These are phyloP conservation scores for Turdus rufiventris DNA, from an alignment of 2,113 vertebrate genomes.

Conservation along the genomic window DNA sequence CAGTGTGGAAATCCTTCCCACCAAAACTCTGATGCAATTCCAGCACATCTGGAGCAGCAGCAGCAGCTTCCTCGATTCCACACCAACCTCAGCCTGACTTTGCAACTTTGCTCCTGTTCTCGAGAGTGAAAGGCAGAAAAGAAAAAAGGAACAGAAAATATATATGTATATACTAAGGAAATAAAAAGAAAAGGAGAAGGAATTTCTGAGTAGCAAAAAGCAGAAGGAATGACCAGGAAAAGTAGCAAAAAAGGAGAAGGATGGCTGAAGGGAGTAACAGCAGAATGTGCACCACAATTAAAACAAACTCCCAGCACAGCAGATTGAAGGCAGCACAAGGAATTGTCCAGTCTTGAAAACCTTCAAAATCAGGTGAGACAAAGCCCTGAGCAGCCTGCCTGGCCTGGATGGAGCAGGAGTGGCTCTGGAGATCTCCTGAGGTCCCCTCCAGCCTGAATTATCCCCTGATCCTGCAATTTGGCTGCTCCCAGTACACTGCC, in stretches of 20 bases:
- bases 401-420: background rate
- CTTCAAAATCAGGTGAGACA: background rate
- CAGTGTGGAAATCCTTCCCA: background rate
- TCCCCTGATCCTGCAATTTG: background rate
- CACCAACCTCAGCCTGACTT: background rate
- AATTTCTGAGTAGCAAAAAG: background rate
- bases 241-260: constrained; percentile 12
- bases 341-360: background rate
- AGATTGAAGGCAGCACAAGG: background rate
- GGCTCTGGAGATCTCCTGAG: background rate
- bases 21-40: background rate
- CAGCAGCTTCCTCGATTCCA: background rate
- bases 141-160: background rate
- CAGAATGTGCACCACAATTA: background rate
- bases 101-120: background rate
- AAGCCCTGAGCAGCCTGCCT: background rate
- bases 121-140: background rate
- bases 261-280: background rate
- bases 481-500: background rate
- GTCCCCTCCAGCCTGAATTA: background rate
- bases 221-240: constrained; percentile 15
- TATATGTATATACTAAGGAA: too few relatives aligned
- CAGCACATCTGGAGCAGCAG: background rate
- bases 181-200: background rate
- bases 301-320: background rate